Evolutionary conservation across 1,140 invertebrate genomes (phyloP).

Genomic region (Ectropis grisescens): DNA sequence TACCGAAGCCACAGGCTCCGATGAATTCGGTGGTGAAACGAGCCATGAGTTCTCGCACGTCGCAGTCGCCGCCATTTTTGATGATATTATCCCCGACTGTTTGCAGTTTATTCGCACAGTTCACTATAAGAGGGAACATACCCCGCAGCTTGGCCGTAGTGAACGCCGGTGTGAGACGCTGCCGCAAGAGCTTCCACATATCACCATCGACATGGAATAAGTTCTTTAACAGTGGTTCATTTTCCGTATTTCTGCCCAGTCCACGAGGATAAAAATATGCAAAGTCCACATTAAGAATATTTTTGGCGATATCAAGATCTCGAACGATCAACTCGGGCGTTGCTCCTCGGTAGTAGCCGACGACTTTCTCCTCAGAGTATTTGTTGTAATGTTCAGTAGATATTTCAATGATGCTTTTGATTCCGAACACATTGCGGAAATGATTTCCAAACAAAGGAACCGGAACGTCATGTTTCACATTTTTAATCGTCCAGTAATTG

Average conservation of each 20-base stretch:
- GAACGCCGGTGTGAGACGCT: conserved; percentile 73
- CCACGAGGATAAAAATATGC: conserved; percentile 28
- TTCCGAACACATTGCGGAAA: conserved; percentile 18
- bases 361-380: conserved; percentile 33
- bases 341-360: conserved; percentile 33
- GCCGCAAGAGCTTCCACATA: conserved; percentile 72
- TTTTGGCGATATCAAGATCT: conserved; percentile 26
- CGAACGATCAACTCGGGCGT: conserved; percentile 29
- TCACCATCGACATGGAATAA: conserved; percentile 56
- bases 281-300: conserved; percentile 36
- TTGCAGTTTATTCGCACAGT: conserved; percentile 51
- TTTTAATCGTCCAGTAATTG: conserved; percentile 36
- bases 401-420: conserved; percentile 22
- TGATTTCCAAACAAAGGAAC: conserved; percentile 37
- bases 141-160: conserved; percentile 72
- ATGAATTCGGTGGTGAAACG: conserved; percentile 63
- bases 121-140: conserved; percentile 64
- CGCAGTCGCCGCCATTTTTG: conserved; percentile 12
- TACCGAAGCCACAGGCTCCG: conserved; percentile 64
- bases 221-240: conserved; percentile 32
- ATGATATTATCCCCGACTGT: conserved; percentile 23
- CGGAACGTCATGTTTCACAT: conserved; percentile 31
- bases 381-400: conserved; percentile 34
- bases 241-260: conserved; percentile 38
- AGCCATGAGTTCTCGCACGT: conserved; percentile 33